Percentiles rank a stretch among this genome's conserved stretches.
These are phyloP conservation scores for Leptopilina clavipes DNA, from an alignment of 1,140 invertebrate genomes.

Conservation along the genomic window DNA sequence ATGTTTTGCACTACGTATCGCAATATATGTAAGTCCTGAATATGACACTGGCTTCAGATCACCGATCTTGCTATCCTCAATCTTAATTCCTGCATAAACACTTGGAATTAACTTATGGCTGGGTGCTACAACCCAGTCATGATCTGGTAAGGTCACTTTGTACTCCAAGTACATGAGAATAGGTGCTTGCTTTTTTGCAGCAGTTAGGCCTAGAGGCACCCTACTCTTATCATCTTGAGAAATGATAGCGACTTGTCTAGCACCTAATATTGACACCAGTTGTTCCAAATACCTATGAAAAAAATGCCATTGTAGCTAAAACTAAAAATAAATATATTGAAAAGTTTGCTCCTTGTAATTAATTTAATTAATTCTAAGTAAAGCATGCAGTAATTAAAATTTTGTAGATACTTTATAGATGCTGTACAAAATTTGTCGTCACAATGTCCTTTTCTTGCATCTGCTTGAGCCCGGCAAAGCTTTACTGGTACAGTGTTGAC, in stretches of 20 bases:
- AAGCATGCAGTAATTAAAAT: neutral
- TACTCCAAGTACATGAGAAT: conserved; percentile 67
- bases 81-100: conserved; percentile 61
- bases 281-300: neutral
- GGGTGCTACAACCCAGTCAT: conserved; percentile 67
- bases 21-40: conserved; percentile 51
- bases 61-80: conserved; percentile 52
- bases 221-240: conserved; percentile 69
- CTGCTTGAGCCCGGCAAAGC: conserved; percentile 1
- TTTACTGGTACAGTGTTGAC: conserved; percentile 37
- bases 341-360: too few species aligned
- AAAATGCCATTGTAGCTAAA: neutral
- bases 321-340: too few species aligned
- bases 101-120: conserved; percentile 66
- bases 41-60: conserved; percentile 56
- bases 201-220: conserved; percentile 68
- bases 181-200: conserved; percentile 65
- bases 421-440: conserved; percentile 35
- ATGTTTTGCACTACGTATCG: conserved; percentile 6
- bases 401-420: conserved; percentile 22
- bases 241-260: conserved; percentile 53
- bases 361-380: neutral
- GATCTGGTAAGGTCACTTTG: conserved; percentile 51
- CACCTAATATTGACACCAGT: conserved; percentile 51
- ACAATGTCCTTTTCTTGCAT: conserved; percentile 35